Evolutionary conservation across 2,888 invertebrate species (phyloP), one percentile per base, ranked within the genome.

Genomic region (Ephialtes manifestator): DNA sequence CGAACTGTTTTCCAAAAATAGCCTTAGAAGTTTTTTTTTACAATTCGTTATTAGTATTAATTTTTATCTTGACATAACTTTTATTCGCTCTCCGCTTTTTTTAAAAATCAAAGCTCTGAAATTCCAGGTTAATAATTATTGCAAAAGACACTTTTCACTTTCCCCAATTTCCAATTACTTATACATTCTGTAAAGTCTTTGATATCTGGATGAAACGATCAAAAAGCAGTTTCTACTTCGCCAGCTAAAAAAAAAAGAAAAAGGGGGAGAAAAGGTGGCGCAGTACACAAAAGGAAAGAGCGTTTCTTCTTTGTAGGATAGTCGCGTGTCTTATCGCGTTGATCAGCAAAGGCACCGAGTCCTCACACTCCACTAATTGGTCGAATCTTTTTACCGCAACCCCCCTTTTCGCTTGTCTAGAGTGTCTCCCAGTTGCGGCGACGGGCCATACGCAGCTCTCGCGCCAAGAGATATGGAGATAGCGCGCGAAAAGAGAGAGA

Each of bases 361-460:
- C 53, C 31, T 48, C 46, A 80, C 89, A 89, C 90, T 90, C 86
- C 85, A 77, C 91, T 93, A 92, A 93, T 93, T 92, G 91, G 91
- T 91, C 88, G 91, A 92, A 92, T 92, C 89, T 91, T 92, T 90
- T 91, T 88, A 86, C 82, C 86, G 86, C 70, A 48, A 46, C 51
- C 48, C 65, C 18, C 63, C 63, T 10, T 39, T 46, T 48, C 74
- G 31, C 58, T 74, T 48, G 65, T 58, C 67, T 13, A 53, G 53
- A 48, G 65, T 75, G 24, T 18, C 35, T 51, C 72, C 24, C 28
- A 43, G 48, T 55, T 18, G 58, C n/a, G 2, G 18, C 60, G 70
- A 70, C 46, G 71, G 67, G 67, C 79, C 67, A 67, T 77, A 83
- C 82, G 79, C 71, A 75, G 83, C 60, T 81, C 13, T 60, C 60